A percentile compares a stretch with the other conserved stretches of the same genome.
Evolutionary conservation across 1,140 invertebrate species (phyloP).

Genomic region (Caenorhabditis inopinata): DNA sequence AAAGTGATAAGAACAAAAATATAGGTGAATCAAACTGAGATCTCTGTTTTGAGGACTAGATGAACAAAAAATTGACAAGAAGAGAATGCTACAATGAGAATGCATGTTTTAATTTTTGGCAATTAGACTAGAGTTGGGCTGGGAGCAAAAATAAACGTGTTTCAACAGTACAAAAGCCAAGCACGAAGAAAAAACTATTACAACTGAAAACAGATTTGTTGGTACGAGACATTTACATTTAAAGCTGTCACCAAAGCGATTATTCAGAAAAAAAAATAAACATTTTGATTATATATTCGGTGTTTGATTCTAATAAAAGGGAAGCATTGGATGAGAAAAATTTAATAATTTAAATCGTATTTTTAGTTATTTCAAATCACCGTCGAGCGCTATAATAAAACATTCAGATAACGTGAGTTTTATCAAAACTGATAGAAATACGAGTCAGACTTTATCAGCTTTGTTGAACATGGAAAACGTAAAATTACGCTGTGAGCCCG

Average conservation of each 20-base stretch:
- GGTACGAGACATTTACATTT: neutral
- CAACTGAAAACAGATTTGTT: neutral
- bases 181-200: neutral
- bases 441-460: neutral
- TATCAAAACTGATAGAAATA: neutral
- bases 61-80: neutral
- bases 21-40: neutral
- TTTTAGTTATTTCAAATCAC: neutral
- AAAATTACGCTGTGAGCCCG: constrained; percentile 18
- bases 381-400: constrained; percentile 14
- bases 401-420: neutral
- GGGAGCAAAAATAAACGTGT: neutral
- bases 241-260: constrained; percentile 18
- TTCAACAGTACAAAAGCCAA: neutral
- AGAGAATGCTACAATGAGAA: neutral
- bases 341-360: too few species aligned
- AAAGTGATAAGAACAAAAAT: neutral
- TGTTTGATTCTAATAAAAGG: too few species aligned
- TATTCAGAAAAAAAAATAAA: neutral
- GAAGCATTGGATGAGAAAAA: too few species aligned
- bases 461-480: constrained; percentile 32
- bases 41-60: neutral
- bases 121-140: neutral
- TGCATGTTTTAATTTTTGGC: constrained; percentile 22
- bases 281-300: too few species aligned